A percentile compares a stretch with the other conserved stretches of the same genome.
phyloP scores from a whole-genome alignment of 2,888 invertebrate genomes.

The Crematogaster levior region DNA sequence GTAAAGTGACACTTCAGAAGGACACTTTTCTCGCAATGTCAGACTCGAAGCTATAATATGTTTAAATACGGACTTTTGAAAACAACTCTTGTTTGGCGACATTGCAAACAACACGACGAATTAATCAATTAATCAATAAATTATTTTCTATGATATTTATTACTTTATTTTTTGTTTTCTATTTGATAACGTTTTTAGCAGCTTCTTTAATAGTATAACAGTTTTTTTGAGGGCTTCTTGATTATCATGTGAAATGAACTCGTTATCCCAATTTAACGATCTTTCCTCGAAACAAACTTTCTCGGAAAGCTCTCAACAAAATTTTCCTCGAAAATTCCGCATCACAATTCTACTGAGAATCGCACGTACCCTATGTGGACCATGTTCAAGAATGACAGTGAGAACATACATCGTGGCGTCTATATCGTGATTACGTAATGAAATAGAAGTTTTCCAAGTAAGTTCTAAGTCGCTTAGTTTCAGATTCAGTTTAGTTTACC shows the following conservation, averaged over 20 bases:
- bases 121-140: background rate
- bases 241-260: background rate
- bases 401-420: slow-evolving; percentile 4
- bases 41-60: background rate
- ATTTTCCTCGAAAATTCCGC: slow-evolving; percentile 2
- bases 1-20: background rate
- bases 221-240: background rate
- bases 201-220: background rate
- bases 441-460: slow-evolving; percentile 38
- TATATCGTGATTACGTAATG: slow-evolving; percentile 47
- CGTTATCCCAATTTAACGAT: background rate
- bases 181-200: background rate
- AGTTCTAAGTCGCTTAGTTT: slow-evolving; percentile 42
- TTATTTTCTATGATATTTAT: background rate
- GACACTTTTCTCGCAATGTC: background rate
- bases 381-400: slow-evolving; percentile 17
- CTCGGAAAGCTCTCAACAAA: background rate
- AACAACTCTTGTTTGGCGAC: too few relatives aligned
- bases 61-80: background rate
- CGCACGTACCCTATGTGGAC: background rate
- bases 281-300: background rate
- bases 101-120: background rate
- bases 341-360: background rate
- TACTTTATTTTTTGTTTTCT: background rate
- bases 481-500: slow-evolving; percentile 37